Evolutionary conservation across 2,113 vertebrate genomes (phyloP).

Genomic region (Epinephelus moara): DNA sequence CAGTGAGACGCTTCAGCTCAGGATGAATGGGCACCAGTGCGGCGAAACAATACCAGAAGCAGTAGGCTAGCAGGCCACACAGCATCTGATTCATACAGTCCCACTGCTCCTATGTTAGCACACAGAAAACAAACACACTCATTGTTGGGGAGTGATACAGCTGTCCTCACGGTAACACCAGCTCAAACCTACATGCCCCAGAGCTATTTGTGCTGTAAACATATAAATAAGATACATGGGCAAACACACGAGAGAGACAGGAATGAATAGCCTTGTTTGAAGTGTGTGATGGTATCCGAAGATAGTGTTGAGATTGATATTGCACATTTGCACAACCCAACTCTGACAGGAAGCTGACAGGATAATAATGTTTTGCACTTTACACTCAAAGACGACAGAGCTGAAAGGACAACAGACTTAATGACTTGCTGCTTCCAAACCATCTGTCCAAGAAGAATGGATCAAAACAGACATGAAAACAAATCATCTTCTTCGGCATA

Average conservation of each 20-base stretch:
- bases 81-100: constrained; percentile 69
- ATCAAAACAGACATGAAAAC: constrained; percentile 2
- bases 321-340: background rate
- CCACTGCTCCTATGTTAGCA: constrained; percentile 60
- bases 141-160: constrained; percentile 54
- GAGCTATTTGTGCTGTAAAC: constrained; percentile 6
- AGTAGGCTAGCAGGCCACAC: constrained; percentile 54
- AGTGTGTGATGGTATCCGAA: accelerated
- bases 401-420: background rate
- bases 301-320: background rate
- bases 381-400: background rate
- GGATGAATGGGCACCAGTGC: constrained; percentile 62
- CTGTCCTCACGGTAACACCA: constrained; percentile 36
- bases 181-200: background rate
- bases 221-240: background rate
- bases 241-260: background rate
- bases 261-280: background rate
- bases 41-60: constrained; percentile 56
- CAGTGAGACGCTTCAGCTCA: constrained; percentile 50
- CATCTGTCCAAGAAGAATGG: background rate
- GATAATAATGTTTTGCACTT: background rate
- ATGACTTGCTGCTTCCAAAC: background rate
- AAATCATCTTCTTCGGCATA: background rate
- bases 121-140: constrained; percentile 52
- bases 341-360: background rate